These are phyloP conservation scores for Blastobasis adustella DNA, from an alignment of 2,888 invertebrate genomes.

Conservation along the genomic window DNA sequence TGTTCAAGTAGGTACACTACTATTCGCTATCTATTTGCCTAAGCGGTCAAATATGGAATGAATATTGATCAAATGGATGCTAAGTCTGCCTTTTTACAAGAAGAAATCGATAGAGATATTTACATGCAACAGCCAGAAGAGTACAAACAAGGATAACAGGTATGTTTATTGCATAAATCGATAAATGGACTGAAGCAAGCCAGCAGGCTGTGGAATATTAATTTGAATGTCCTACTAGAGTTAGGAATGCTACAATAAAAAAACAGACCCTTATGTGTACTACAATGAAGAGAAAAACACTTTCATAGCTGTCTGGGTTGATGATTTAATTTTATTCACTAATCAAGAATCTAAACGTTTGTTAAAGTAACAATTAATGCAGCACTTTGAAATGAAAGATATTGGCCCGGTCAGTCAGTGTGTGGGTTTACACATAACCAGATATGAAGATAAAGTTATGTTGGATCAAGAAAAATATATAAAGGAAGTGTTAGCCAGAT, in stretches of 20 bases:
- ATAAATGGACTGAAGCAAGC: constrained; percentile 11
- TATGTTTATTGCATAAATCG: constrained; percentile 12
- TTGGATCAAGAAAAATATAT: too few species aligned
- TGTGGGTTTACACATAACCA: constrained; percentile 12
- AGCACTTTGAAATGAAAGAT: constrained; percentile 15
- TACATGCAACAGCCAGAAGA: constrained; percentile 11
- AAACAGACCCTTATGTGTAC: constrained; percentile 7
- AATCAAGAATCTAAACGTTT: background rate
- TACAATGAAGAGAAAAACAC: background rate
- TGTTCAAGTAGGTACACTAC: background rate
- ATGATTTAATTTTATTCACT: constrained; percentile 1
- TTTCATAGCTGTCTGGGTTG: constrained; percentile 1
- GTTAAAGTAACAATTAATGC: constrained; percentile 7
- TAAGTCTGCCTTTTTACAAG: constrained; percentile 15
- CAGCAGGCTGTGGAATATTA: constrained; percentile 8
- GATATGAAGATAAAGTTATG: background rate
- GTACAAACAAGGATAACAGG: constrained; percentile 8
- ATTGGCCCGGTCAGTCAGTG: constrained; percentile 13
- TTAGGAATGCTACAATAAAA: constrained; percentile 3
- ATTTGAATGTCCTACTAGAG: constrained; percentile 3
- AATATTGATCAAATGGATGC: constrained; percentile 17
- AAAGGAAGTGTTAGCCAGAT: too few species aligned
- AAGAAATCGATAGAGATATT: constrained; percentile 1
- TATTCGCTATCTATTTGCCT: background rate
- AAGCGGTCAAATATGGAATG: constrained; percentile 11